Conservation (phyloP, 1,140 invertebrate species). For the Heliconius eleuchia region DNA sequence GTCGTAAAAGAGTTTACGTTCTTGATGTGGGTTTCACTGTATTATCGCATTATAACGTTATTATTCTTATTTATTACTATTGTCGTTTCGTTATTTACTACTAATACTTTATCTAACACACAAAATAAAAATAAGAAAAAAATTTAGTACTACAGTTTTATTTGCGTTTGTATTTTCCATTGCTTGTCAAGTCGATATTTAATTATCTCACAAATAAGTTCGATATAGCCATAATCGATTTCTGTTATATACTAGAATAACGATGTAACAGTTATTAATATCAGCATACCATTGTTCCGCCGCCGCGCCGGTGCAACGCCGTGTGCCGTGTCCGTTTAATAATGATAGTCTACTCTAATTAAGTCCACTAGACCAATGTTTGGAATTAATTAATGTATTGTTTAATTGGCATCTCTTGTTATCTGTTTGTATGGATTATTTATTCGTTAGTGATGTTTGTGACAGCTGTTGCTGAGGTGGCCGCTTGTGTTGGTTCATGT, state of each 20-base stretch:
- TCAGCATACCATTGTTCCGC: constrained; percentile 52
- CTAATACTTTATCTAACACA: background rate
- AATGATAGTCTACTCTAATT: constrained; percentile 77
- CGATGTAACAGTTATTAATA: constrained; percentile 46
- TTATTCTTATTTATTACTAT: constrained; percentile 30
- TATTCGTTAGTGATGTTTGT: constrained; percentile 80
- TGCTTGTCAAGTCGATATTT: background rate
- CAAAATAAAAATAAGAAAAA: background rate
- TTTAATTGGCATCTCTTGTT: constrained; percentile 82
- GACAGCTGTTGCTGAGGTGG: constrained; percentile 72
- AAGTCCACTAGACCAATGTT: constrained; percentile 81
- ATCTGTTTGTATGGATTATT: constrained; percentile 80
- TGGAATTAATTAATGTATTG: constrained; percentile 81
- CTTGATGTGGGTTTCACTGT: constrained; percentile 31
- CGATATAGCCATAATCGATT: constrained; percentile 17
- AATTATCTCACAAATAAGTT: background rate
- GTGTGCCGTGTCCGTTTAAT: constrained; percentile 67
- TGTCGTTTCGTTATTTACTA: background rate
- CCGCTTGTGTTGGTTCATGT: constrained; percentile 48
- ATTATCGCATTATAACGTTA: constrained; percentile 31
- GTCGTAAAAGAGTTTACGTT: constrained; percentile 64
- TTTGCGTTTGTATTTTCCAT: background rate
- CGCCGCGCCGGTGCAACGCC: constrained; percentile 28
- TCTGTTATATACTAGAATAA: constrained; percentile 21
- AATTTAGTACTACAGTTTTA: background rate